phyloP scores from a whole-genome alignment of 2,888 invertebrate genomes.

The Aromia moschata region DNA sequence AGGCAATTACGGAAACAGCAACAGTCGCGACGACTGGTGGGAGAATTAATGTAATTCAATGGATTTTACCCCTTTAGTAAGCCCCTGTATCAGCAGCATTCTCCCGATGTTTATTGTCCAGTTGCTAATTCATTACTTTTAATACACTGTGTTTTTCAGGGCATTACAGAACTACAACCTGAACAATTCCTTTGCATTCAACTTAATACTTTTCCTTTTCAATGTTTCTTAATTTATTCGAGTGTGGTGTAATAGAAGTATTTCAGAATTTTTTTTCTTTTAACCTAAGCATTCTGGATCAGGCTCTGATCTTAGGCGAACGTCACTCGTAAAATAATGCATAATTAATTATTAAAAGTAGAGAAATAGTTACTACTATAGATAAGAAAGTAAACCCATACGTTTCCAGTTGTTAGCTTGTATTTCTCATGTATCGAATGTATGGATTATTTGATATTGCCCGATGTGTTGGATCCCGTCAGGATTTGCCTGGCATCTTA shows the following conservation, averaged over 20 bases:
- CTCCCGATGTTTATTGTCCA: constrained; percentile 29
- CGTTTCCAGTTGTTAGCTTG: constrained; percentile 33
- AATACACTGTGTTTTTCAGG: constrained; percentile 28
- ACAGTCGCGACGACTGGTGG: constrained; percentile 60
- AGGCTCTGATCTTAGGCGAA: constrained; percentile 23
- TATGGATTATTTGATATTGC: constrained; percentile 20
- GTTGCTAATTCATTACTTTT: constrained; percentile 19
- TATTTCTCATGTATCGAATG: constrained; percentile 31
- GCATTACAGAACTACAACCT: constrained; percentile 30
- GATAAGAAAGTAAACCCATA: constrained; percentile 31
- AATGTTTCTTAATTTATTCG: constrained; percentile 25
- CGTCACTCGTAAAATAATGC: constrained; percentile 27
- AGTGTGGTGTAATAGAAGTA: constrained; percentile 24
- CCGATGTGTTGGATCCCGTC: constrained; percentile 29
- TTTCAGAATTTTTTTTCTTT: constrained; percentile 13
- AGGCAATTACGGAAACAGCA: constrained; percentile 57
- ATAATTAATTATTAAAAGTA: constrained; percentile 27
- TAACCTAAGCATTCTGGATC: constrained; percentile 21
- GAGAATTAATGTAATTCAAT: constrained; percentile 47
- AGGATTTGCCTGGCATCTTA: constrained; percentile 8
- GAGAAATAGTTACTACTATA: constrained; percentile 32
- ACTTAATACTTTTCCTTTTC: constrained; percentile 19
- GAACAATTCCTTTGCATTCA: constrained; percentile 25
- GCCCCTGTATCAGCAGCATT: constrained; percentile 29
- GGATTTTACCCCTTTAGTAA: constrained; percentile 14